A percentile compares a stretch with the other conserved stretches of the same genome.
These are phyloP conservation scores for Drosophila fungiperda DNA, from an alignment of 2,888 invertebrate species.

Conservation along the genomic window DNA sequence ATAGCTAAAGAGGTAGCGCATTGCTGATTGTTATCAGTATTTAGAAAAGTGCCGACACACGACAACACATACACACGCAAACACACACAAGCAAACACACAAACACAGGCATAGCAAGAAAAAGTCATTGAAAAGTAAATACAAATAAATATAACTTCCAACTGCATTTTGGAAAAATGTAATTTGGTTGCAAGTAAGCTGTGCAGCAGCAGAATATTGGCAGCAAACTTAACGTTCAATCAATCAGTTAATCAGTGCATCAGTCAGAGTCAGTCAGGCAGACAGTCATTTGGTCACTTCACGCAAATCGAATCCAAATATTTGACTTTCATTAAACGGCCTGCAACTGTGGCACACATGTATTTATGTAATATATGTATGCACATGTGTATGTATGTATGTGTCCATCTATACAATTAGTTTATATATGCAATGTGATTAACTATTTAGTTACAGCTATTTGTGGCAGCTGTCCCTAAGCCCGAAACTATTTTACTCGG, in stretches of 20 bases:
- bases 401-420: background rate
- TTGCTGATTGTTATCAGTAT: constrained; percentile 69
- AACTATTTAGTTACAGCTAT: background rate
- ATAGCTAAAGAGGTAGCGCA: constrained; percentile 27
- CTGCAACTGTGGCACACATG: constrained; percentile 1
- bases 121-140: constrained; percentile 9
- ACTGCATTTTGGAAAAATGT: constrained; percentile 10
- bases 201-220: constrained; percentile 8
- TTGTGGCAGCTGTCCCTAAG: background rate
- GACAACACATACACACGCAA: constrained; percentile 13
- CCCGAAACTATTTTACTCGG: background rate
- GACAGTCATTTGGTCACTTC: constrained; percentile 37
- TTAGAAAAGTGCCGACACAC: constrained; percentile 51
- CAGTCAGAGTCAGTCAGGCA: constrained; percentile 21
- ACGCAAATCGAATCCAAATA: constrained; percentile 54
- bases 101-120: background rate
- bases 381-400: background rate
- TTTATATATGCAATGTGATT: background rate
- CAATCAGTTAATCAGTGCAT: constrained; percentile 31
- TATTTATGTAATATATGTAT: background rate
- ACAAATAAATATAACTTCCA: background rate
- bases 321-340: constrained; percentile 50
- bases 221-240: constrained; percentile 17
- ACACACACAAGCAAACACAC: constrained; percentile 9
- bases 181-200: background rate